Evolutionary conservation across 2,888 invertebrate genomes (phyloP), one percentile per base, ranked within the genome.

Genomic region (Aquatica leii): DNA sequence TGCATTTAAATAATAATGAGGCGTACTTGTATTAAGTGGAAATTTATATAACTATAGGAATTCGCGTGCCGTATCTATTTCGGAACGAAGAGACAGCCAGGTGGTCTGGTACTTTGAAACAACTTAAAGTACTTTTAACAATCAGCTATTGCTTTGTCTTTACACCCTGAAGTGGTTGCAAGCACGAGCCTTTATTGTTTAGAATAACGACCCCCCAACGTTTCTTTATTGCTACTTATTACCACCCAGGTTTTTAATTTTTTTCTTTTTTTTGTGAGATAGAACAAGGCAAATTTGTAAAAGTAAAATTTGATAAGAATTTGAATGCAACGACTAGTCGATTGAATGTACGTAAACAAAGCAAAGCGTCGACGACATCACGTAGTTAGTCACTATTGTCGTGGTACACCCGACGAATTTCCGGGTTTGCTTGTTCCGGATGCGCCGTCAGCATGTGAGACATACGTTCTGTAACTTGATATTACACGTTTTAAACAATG

Each of bases 11-110:
- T 40, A 56, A 56, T 60, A 53, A 60, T 20, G 46, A 55, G 59
- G 15, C 35, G 52, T 50, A 61, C 60, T 65, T 51, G 48, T 24
- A 41, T 17, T 48, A 43, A 63, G 60, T 60, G 65, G 58, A 57
- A 63, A 59, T 65, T 56, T 61, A 61, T 55, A 50, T 59, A 59
- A 58, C 43, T 18, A 63, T 63, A 53, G 62, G 65, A 21, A 62
- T 65, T 70, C 70, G 68, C 70, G 70, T 70, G 70, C 70, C 70
- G 67, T 70, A 70, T 70, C 70, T 65, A 49, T 70, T 66, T 66
- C 57, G 60, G 57, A 60, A 66, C 18, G 60, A 57, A 63, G 61
- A 59, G 57, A 54, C 56, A 40, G 63, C 31, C 66, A 66, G 66
- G 66, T 66, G 66, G 66, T 66, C 66, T 59, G 24, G 17, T 51